Evolutionary conservation across 1,140 invertebrate genomes (phyloP).

Genomic region (Anoplophora glabripennis): DNA sequence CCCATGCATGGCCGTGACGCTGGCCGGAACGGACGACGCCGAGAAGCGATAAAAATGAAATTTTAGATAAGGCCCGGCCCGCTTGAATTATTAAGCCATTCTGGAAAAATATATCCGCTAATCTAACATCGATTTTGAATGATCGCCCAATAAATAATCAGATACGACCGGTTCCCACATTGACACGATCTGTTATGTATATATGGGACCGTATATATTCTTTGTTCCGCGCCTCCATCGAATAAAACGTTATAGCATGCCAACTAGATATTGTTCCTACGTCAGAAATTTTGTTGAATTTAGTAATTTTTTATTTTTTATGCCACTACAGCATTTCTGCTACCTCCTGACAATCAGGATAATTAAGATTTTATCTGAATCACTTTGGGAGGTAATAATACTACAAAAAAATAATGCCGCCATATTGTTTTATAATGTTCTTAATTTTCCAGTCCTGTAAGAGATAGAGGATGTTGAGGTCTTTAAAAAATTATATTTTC

Average conservation of each 20-base stretch:
- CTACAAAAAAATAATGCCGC: too few relatives aligned
- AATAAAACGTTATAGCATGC: neutral
- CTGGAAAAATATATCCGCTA: constrained; percentile 29
- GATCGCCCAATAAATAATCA: constrained; percentile 31
- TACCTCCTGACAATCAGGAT: too few relatives aligned
- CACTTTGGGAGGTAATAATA: too few relatives aligned
- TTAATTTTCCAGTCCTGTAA: too few relatives aligned
- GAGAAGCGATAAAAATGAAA: neutral
- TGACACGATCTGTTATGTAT: constrained; percentile 15
- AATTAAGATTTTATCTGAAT: too few relatives aligned
- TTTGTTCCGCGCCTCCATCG: neutral
- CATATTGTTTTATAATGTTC: too few relatives aligned
- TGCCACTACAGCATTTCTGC: too few relatives aligned
- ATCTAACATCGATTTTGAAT: constrained; percentile 30
- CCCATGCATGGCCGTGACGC: neutral
- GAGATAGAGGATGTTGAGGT: too few relatives aligned
- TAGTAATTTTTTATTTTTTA: too few relatives aligned
- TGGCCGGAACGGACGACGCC: neutral
- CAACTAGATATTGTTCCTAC: neutral
- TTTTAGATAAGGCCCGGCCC: neutral
- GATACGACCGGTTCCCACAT: constrained; percentile 21
- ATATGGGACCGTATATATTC: constrained; percentile 5
- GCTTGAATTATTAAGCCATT: constrained; percentile 29
- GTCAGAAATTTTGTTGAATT: too few relatives aligned
- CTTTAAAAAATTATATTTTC: too few relatives aligned